A percentile compares a stretch with the other conserved stretches of the same genome.
These are phyloP conservation scores for Rhagoletis zephyria DNA, from an alignment of 1,140 invertebrate genomes.

Conservation along the genomic window DNA sequence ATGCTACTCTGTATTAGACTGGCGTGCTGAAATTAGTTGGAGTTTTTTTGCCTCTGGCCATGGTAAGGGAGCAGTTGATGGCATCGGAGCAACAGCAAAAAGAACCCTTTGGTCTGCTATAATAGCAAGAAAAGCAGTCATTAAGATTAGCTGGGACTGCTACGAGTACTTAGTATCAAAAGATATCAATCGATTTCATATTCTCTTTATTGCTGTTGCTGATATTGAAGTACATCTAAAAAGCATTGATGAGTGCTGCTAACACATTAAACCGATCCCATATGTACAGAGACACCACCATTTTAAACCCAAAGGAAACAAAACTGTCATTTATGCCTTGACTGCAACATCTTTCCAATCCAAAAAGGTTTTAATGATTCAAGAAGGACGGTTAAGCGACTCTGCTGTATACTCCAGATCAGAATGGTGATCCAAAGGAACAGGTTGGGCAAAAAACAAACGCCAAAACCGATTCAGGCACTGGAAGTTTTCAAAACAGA, in stretches of 20 bases:
- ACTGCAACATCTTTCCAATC: background rate
- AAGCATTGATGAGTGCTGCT: too few species aligned
- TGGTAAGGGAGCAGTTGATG: background rate
- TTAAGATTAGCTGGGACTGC: too few species aligned
- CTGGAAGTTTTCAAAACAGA: too few species aligned
- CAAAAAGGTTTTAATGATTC: too few species aligned
- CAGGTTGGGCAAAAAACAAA: too few species aligned
- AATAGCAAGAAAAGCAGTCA: too few species aligned
- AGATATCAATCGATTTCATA: background rate
- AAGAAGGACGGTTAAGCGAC: background rate
- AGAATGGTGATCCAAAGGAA: too few species aligned
- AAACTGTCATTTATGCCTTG: too few species aligned
- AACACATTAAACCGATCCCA: background rate
- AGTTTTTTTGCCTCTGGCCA: conserved; percentile 35
- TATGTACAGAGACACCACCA: background rate
- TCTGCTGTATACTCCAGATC: background rate
- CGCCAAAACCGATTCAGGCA: too few species aligned
- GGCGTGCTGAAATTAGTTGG: conserved; percentile 3
- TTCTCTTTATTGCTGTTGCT: background rate
- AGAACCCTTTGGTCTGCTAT: background rate
- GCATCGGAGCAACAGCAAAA: background rate
- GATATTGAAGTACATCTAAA: background rate
- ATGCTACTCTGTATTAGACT: background rate
- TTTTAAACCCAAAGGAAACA: background rate
- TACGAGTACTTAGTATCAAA: too few species aligned